Evolutionary conservation across 2,797 vertebrate species (phyloP), one percentile per base, ranked within the genome.

Genomic region (Basileuterus tristriatus): DNA sequence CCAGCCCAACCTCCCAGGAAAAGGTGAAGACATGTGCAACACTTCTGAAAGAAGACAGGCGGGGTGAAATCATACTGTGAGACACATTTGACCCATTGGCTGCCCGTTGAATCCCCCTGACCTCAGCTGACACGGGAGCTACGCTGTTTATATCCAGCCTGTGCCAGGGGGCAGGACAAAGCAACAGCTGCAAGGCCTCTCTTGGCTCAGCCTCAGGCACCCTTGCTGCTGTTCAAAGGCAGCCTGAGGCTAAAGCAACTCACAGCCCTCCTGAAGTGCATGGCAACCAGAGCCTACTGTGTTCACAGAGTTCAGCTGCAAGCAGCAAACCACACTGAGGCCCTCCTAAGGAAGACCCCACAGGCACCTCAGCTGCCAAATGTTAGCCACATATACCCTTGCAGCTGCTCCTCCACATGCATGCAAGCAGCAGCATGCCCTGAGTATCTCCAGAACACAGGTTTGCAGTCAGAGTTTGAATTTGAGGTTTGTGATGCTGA

Each of bases 391-490:
- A 0, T 15, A 34, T 22, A 18, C 21, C 24, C 24, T 20, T 24
- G 56, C 12, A 53, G 16, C 65, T 71, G 39, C 14, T 83, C 30
- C 15, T 58, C 23, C 23, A 4, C 2, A 3, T 6, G 12, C 1
- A 0, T 1, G 2, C 3, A 34, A 41, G n/a, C 1, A 74, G 47
- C 43, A 30, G 27, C 4, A 37, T 4, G 18, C 7, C 20, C 29
- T 1, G 2, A 32, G 10, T 5, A 39, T 12, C 4, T 9, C 5
- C 3, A 26, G 29, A 64, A 20, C 4, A 5, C 26, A 29, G 24
- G 19, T 27, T 41, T 68, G 67, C 53, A 78, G 36, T 17, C 69
- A 44, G 30, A 82, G 17, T 14, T 39, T 43, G 39, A 53, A 41
- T 32, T 4, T 39, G 14, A 67, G 41, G 41, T 20, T 37, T 56